Percentiles rank a stretch among this genome's conserved stretches.
Conservation (phyloP, 2,113 vertebrate genomes). For the Calidris pugnax region DNA sequence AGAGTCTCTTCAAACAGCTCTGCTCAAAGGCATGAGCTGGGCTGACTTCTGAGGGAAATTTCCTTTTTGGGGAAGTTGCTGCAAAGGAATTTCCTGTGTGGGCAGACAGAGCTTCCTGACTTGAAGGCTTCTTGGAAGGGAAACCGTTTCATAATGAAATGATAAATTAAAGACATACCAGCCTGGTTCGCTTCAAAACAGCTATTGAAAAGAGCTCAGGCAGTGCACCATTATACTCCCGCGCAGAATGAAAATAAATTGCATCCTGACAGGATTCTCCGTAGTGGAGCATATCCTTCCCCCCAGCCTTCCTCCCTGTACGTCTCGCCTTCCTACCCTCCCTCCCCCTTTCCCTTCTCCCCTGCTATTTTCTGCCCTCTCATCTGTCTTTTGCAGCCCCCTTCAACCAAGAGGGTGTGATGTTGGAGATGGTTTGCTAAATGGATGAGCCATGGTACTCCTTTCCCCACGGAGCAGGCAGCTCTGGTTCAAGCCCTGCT, state of each 20-base stretch:
- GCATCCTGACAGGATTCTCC: constrained; percentile 76
- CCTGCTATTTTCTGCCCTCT: constrained; percentile 25
- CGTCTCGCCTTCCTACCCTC: not conserved
- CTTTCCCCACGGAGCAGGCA: not conserved
- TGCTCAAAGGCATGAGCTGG: constrained; percentile 81
- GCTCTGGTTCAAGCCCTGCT: not conserved
- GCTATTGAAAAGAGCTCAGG: constrained; percentile 71
- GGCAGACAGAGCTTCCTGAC: constrained; percentile 97
- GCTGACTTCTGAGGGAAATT: constrained; percentile 93
- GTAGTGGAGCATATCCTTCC: constrained; percentile 56
- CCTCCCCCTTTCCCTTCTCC: not conserved
- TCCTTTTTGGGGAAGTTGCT: constrained; percentile 97
- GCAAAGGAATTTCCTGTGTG: constrained; percentile 99
- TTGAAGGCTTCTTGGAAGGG: constrained; percentile 94
- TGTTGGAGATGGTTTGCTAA: not conserved
- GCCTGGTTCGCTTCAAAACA: constrained; percentile 80
- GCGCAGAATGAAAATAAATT: constrained; percentile 77
- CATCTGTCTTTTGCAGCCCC: not conserved
- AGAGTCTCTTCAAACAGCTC: constrained; percentile 75
- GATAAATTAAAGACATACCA: constrained; percentile 85
- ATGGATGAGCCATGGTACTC: not conserved
- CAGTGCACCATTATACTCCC: constrained; percentile 71
- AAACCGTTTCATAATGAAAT: constrained; percentile 89
- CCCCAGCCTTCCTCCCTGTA: constrained; percentile 33
- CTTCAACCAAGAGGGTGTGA: not conserved